Conservation (phyloP, 2,888 invertebrate genomes). For the Amaurobius ferox region DNA sequence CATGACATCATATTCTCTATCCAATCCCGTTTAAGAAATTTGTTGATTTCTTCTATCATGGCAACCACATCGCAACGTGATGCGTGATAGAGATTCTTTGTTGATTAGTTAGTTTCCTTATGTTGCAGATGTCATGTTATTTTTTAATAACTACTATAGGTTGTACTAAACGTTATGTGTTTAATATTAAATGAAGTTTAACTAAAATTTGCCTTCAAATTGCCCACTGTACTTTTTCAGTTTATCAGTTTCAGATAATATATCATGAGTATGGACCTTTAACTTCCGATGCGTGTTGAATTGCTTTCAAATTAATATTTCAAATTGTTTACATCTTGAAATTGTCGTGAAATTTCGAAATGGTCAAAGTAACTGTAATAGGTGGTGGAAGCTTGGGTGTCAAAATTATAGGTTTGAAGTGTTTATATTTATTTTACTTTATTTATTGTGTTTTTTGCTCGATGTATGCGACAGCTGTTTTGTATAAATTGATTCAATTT, state of each 20-base stretch:
- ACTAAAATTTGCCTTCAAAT: too few species aligned
- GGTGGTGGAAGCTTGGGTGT: constrained; percentile 79
- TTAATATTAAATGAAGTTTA: too few species aligned
- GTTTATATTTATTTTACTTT: too few species aligned
- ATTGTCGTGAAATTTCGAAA: too few species aligned
- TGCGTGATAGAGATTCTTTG: too few species aligned
- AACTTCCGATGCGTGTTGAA: not conserved
- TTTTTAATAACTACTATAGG: not conserved
- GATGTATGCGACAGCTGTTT: too few species aligned
- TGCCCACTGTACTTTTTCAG: too few species aligned
- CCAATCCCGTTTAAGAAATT: not conserved
- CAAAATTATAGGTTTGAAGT: constrained; percentile 79
- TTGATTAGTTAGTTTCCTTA: not conserved
- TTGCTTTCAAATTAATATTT: too few species aligned
- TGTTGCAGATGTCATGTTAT: not conserved
- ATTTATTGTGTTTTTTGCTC: too few species aligned
- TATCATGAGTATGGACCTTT: not conserved
- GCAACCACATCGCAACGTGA: constrained; percentile 29
- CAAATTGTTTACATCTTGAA: too few species aligned
- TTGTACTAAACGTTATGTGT: too few species aligned
- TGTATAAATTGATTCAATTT: too few species aligned
- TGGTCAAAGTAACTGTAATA: constrained; percentile 78
- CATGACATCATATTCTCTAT: not conserved
- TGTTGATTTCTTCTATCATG: constrained; percentile 27
- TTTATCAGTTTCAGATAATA: not conserved